Conservation (phyloP, 2,888 invertebrate genomes). For the Podotricha telesiphe region DNA sequence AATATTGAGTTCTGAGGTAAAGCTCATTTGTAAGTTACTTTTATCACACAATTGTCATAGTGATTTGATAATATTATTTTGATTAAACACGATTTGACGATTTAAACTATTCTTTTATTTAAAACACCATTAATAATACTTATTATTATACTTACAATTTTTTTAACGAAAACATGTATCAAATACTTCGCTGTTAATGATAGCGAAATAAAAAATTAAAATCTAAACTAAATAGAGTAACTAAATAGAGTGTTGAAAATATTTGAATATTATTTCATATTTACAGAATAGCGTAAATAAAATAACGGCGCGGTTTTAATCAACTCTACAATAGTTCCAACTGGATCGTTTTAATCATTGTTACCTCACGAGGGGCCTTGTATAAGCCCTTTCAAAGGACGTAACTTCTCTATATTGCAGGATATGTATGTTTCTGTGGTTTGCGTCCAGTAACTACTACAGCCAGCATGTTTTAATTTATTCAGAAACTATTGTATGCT, state of each 20-base stretch:
- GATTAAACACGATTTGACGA: too few species aligned
- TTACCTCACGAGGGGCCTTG: slow-evolving; percentile 16
- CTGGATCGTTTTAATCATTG: slow-evolving; percentile 24
- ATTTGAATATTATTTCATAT: not conserved
- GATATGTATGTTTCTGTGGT: slow-evolving; percentile 21
- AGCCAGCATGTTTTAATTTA: not conserved
- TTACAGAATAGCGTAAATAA: not conserved
- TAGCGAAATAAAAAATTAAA: too few species aligned
- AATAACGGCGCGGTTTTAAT: slow-evolving; percentile 11
- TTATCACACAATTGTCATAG: too few species aligned
- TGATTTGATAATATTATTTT: not conserved
- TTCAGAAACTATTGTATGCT: not conserved
- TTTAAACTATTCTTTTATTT: too few species aligned
- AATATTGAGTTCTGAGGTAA: slow-evolving; percentile 1
- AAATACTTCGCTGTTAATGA: too few species aligned
- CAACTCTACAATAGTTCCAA: slow-evolving; percentile 16
- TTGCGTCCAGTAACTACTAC: not conserved
- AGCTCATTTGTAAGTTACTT: not conserved
- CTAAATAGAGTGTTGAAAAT: not conserved
- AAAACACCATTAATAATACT: too few species aligned
- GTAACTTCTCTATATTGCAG: not conserved
- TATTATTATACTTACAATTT: too few species aligned
- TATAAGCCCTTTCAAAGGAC: slow-evolving; percentile 21
- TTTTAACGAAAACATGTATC: too few species aligned
- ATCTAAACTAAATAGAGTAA: not conserved